Evolutionary conservation across 2,888 invertebrate genomes (phyloP).

Genomic region (Argyra leucocephala): DNA sequence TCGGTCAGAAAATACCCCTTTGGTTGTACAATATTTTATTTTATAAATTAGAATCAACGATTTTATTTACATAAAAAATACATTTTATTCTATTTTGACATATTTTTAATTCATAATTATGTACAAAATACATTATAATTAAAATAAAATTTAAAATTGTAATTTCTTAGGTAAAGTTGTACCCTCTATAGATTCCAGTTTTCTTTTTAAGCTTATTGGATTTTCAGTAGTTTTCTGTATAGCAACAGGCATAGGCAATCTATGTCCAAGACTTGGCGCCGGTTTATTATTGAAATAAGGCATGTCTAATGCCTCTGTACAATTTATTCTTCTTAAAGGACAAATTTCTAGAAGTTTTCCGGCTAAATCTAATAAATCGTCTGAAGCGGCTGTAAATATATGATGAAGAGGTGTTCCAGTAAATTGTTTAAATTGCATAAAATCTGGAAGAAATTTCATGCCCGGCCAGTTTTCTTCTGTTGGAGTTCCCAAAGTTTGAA

Average conservation of each 20-base stretch:
- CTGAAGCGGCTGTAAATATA: slow-evolving; percentile 91
- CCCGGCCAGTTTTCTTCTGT: slow-evolving; percentile 87
- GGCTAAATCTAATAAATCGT: slow-evolving; percentile 78
- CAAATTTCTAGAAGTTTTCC: slow-evolving; percentile 68
- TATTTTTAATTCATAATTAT: too few species aligned
- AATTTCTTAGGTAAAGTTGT: slow-evolving; percentile 50
- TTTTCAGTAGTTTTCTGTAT: slow-evolving; percentile 36
- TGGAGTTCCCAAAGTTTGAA: slow-evolving; percentile 90
- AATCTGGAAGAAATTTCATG: slow-evolving; percentile 73
- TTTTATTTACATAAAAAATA: too few species aligned
- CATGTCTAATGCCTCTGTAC: slow-evolving; percentile 78
- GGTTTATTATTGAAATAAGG: slow-evolving; percentile 86
- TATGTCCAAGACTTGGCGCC: slow-evolving; percentile 71
- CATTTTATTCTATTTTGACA: too few species aligned
- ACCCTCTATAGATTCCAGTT: slow-evolving; percentile 53
- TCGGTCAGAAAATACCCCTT: too few species aligned
- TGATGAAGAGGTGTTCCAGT: slow-evolving; percentile 75
- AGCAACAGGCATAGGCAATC: slow-evolving; percentile 52
- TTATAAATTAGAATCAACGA: too few species aligned
- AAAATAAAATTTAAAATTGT: slow-evolving; percentile 47
- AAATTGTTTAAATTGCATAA: slow-evolving; percentile 81
- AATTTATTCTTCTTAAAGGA: slow-evolving; percentile 71
- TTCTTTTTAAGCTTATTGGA: slow-evolving; percentile 56
- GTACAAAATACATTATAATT: too few species aligned
- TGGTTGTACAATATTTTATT: too few species aligned